A percentile compares a stretch with the other conserved stretches of the same genome.
Evolutionary conservation across 35 echinoderm and acorn worm genomes (phyloP).

Genomic region (Nesometra sesokonis): DNA sequence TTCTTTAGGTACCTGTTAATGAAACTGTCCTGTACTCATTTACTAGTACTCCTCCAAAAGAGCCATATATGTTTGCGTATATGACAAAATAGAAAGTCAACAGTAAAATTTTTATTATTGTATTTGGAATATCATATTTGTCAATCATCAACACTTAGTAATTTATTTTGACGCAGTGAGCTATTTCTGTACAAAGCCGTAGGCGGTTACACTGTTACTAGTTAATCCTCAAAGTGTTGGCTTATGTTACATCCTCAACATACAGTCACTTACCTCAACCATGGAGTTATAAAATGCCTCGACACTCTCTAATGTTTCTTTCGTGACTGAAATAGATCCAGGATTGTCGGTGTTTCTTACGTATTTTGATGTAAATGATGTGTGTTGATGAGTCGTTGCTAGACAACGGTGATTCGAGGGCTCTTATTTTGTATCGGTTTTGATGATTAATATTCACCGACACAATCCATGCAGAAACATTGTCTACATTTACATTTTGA

Average conservation of each 20-base stretch:
- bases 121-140: no score
- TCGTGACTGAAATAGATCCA: neutral
- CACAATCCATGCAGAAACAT: neutral
- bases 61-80: no score
- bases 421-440: neutral
- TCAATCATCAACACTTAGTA: no score
- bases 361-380: neutral
- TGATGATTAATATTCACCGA: neutral
- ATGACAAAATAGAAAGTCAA: no score
- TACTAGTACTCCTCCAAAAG: no score
- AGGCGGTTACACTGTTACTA: neutral
- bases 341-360: neutral
- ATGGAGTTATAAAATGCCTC: no score
- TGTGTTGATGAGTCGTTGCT: neutral
- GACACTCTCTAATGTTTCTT: neutral
- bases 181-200: neutral
- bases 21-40: no score
- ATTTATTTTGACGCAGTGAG: neutral
- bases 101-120: no score
- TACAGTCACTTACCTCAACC: neutral
- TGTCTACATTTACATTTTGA: no score
- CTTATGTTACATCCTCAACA: neutral
- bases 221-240: neutral
- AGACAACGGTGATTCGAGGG: neutral
- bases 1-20: no score